Evolutionary conservation across 2,888 invertebrate species (phyloP).

Genomic region (Aleiodes testaceus): DNA sequence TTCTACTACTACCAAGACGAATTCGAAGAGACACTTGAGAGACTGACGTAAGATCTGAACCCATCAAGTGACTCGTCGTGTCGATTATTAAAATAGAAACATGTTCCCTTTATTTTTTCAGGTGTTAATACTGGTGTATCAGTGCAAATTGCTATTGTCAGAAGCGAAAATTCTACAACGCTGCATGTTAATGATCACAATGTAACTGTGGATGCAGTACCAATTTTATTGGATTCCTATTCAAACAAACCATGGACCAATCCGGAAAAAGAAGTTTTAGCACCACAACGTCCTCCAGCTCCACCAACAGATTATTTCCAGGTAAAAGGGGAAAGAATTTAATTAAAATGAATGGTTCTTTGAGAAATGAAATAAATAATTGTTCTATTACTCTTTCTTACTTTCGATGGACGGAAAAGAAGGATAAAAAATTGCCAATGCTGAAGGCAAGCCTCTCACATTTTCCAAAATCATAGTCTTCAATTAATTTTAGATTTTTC

Average conservation of each 20-base stretch:
- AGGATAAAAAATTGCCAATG: no score
- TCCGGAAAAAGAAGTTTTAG: constrained; percentile 87
- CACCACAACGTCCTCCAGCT: constrained; percentile 90
- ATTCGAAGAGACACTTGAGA: constrained; percentile 48
- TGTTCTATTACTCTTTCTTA: constrained; percentile 17
- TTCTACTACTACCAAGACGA: constrained; percentile 46
- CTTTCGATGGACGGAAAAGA: constrained; percentile 1
- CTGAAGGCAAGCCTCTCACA: background rate
- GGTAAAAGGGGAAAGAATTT: constrained; percentile 72
- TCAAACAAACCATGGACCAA: constrained; percentile 91
- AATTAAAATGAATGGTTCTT: no score
- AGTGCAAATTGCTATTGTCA: constrained; percentile 89
- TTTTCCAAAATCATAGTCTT: background rate
- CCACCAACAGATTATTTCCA: constrained; percentile 93
- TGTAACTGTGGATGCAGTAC: constrained; percentile 80
- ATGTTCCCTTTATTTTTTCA: constrained; percentile 54
- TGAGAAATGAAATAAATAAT: constrained; percentile 9
- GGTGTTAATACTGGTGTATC: constrained; percentile 87
- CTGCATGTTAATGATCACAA: constrained; percentile 88
- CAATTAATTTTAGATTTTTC: constrained; percentile 8
- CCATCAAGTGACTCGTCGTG: constrained; percentile 43
- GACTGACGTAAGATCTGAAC: constrained; percentile 50
- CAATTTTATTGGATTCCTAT: constrained; percentile 82
- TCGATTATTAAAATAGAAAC: constrained; percentile 40
- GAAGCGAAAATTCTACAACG: constrained; percentile 82